These are phyloP conservation scores for Neosalanx taihuensis DNA, from an alignment of 2,797 vertebrate species.

Conservation along the genomic window DNA sequence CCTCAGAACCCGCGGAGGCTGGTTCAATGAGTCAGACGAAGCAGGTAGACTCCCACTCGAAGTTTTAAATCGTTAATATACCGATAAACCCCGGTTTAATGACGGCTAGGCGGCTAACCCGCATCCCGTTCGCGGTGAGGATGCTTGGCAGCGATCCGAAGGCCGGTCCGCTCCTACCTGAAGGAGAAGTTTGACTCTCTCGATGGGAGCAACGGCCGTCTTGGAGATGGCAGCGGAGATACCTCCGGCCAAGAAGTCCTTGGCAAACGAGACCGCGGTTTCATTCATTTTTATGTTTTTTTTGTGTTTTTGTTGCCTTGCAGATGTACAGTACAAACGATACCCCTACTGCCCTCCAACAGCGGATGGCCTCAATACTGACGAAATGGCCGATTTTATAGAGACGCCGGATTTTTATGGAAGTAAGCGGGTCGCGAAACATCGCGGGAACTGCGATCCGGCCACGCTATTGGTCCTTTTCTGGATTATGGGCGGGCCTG, in stretches of 20 bases:
- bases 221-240: conserved; percentile 61
- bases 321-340: rapidly evolving
- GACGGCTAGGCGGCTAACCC: background rate
- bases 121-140: background rate
- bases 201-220: conserved; percentile 61
- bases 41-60: background rate
- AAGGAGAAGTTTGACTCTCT: conserved; percentile 63
- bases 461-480: conserved; percentile 27
- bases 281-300: conserved; percentile 45
- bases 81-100: background rate
- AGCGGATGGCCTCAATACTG: conserved; percentile 37
- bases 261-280: conserved; percentile 46
- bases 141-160: background rate
- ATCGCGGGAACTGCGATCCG: conserved; percentile 14
- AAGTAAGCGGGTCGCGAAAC: conserved; percentile 31
- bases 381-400: conserved; percentile 73
- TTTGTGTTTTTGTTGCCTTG: background rate
- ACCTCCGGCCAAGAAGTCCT: conserved; percentile 61
- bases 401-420: conserved; percentile 30
- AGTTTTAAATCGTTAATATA: background rate
- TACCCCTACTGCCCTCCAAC: conserved; percentile 21
- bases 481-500: background rate
- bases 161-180: conserved; percentile 40
- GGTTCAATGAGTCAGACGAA: background rate
- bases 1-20: background rate